Percentiles rank a stretch among this genome's conserved stretches.
Conservation (phyloP, 2,888 invertebrate species). For the Watsonalla binaria region DNA sequence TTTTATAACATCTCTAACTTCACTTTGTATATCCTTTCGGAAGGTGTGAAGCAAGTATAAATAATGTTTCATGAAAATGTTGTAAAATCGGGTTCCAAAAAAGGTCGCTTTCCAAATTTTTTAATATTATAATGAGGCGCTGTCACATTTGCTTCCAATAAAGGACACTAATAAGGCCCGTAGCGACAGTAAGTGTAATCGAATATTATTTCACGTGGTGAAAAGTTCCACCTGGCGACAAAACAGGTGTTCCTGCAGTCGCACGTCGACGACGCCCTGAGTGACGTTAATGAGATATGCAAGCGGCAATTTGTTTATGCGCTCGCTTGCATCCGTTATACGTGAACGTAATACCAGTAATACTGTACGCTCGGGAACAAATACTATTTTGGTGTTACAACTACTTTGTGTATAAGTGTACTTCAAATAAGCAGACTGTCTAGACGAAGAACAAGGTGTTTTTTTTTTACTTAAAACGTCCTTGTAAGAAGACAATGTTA, state of each 20-base stretch:
- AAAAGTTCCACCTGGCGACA: constrained; percentile 31
- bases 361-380: constrained; percentile 7
- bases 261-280: constrained; percentile 22
- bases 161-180: constrained; percentile 7
- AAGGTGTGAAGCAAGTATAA: no score
- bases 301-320: constrained; percentile 51
- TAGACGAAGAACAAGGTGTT: no score
- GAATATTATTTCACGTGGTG: constrained; percentile 29
- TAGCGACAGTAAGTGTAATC: constrained; percentile 30
- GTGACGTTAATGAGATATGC: constrained; percentile 51
- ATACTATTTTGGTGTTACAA: constrained; percentile 2
- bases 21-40: no score
- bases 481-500: no score
- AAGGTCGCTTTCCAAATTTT: neutral
- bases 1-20: no score
- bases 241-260: constrained; percentile 14
- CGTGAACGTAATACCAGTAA: constrained; percentile 4
- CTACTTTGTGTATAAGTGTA: no score
- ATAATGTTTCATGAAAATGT: no score
- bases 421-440: no score
- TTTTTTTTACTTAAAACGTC: no score
- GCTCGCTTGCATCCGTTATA: constrained; percentile 36
- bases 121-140: neutral
- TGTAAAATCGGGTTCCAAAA: neutral
- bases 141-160: neutral